Evolutionary conservation across 2,113 vertebrate species (phyloP).

Genomic region (Cryptomyrus ogoouensis): DNA sequence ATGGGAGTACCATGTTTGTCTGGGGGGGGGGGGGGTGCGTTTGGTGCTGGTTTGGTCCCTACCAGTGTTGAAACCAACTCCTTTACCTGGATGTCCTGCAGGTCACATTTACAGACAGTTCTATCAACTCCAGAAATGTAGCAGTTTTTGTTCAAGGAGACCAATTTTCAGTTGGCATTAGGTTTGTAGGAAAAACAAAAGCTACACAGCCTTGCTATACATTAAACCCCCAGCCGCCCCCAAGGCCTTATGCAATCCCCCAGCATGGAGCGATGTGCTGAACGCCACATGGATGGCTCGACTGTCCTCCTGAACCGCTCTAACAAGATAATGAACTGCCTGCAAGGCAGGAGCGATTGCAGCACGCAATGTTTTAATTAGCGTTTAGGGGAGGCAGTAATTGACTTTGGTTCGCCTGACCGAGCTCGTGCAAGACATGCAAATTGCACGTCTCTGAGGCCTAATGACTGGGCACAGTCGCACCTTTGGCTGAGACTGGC

Average conservation of each 20-base stretch:
- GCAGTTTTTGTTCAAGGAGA: background rate
- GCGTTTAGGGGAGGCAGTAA: background rate
- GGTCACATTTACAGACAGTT: background rate
- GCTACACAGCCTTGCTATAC: background rate
- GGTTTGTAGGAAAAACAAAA: background rate
- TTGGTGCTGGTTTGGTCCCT: background rate
- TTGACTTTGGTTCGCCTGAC: conserved; percentile 4
- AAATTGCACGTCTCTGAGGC: background rate
- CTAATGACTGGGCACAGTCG: background rate
- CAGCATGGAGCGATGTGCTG: background rate
- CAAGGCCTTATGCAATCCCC: background rate
- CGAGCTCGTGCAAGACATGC: background rate
- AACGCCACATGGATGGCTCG: background rate
- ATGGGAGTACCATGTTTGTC: background rate
- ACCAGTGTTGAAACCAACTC: background rate
- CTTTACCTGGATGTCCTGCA: background rate
- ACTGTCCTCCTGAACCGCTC: background rate
- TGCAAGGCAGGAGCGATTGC: background rate
- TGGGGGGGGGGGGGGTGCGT: background rate
- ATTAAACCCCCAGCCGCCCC: background rate
- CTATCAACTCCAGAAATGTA: background rate
- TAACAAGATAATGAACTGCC: conserved; percentile 7
- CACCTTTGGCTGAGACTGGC: background rate
- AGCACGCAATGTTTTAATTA: background rate
- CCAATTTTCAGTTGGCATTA: background rate